phyloP scores from a whole-genome alignment of 2,797 vertebrate species.

The Chaunax sp. region DNA sequence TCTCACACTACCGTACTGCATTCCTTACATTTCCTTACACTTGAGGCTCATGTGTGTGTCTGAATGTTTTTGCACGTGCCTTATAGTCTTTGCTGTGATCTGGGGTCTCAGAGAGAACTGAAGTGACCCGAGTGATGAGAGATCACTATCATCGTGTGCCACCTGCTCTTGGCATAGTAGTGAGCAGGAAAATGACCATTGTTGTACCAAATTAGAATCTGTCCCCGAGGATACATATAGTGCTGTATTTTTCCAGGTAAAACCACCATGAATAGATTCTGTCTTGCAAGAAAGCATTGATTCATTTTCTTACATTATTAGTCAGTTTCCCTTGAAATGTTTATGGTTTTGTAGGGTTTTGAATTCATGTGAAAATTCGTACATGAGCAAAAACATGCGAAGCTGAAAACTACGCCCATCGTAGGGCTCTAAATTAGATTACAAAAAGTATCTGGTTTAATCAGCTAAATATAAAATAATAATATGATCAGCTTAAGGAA shows the following conservation, averaged over 20 bases:
- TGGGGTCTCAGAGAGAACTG: constrained; percentile 1
- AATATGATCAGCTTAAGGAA: not conserved
- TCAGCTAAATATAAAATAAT: not conserved
- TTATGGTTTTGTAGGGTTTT: not conserved
- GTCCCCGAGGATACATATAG: constrained; percentile 45
- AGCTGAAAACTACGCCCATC: not conserved
- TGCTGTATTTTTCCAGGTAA: constrained; percentile 12
- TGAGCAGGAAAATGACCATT: constrained; percentile 67
- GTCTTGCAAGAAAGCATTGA: not conserved
- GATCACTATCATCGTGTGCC: constrained; percentile 47
- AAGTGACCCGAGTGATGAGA: constrained; percentile 36
- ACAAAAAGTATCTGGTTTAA: not conserved
- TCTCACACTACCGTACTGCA: not conserved
- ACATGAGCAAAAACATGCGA: not conserved
- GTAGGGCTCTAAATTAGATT: not conserved
- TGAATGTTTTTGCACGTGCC: not conserved
- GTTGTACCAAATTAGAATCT: constrained; percentile 61
- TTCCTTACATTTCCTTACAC: not conserved
- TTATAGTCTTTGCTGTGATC: constrained; percentile 27
- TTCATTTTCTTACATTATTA: not conserved
- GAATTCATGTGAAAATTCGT: not conserved
- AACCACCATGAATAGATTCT: not conserved
- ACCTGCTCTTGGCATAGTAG: constrained; percentile 63
- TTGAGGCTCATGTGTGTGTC: not conserved
- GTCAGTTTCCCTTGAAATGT: not conserved